Base-by-base conservation (phyloP, 2,888 invertebrate species). In the Frankliniella fusca region DNA sequence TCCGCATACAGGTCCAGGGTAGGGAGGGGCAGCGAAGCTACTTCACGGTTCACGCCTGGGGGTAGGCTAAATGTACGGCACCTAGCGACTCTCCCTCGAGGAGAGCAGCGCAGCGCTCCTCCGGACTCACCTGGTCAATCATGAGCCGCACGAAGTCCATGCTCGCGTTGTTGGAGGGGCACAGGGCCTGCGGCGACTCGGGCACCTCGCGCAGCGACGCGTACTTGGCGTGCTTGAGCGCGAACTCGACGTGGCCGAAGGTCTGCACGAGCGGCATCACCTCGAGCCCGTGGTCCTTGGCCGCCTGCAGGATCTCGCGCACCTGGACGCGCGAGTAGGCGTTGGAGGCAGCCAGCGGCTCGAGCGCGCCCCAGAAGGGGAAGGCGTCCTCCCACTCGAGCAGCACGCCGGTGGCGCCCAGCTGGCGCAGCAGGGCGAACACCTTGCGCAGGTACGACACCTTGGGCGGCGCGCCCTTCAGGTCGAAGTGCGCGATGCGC, bases 341-440 rank as follows among this genome's bases (percentile, higher is more conserved):
- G 88, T 90, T 92, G 85, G 88, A 89, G 0, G 90, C 92, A 82
- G 89, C 88, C 83, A 90, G 89, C 84, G 87, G 88, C 86, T 90
- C 89, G 65, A 95, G 87, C 1, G 87, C 86, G 0, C 92, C 93
- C 81, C 88, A 88, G 88, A 92, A 95, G 0, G 94, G 94, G 88
- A 95, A 95, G 92, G 93, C 94, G 86, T 95, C 95, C 88, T 95
- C 95, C 90, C 94, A 95, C 87, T 95, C 95, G 84, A 93, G 87
- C 28, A 93, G 86, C 81, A 95, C 87, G 0, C 94, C 94, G 10
- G 94, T 95, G 12, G 94, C 94, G 15, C 94, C 93, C 83, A 93
- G 86, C 23, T 90, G 89, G 85, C 90, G 91, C 10, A 92, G 86
- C 82, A 92, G 87, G 27, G 91, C 90, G 84, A 93, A 88, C 38